Base-by-base conservation (phyloP, 2,888 invertebrate species). In the Trilocha varians region DNA sequence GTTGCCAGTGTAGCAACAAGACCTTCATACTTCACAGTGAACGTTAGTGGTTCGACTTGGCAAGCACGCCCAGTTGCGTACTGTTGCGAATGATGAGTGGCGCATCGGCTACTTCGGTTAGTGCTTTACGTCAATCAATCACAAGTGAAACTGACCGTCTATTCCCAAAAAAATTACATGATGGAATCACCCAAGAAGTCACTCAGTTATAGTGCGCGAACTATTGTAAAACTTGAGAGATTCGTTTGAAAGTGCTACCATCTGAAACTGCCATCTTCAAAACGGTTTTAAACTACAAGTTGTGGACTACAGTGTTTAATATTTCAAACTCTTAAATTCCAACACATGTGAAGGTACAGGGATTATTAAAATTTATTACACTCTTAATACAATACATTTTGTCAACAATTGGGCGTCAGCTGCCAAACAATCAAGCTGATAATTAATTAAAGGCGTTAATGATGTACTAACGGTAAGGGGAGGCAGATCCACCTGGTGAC, bases 401-500 rank as follows among this genome's bases (percentile, higher is more conserved):
- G n/a, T n/a, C n/a, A n/a, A n/a, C n/a, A n/a, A n/a, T n/a, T n/a
- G n/a, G n/a, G n/a, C 11, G 25, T 25, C 1, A 6, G 25, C 25
- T 25, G 25, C 25, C 25, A 25, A 25, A 25, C 2, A 11, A 25
- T 18, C 4, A 18, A 18, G 8, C 18, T 18, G 8, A 18, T 18
- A 25, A 9, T 25, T 47, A 44, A 49, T 51, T 38, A 41, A 47
- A 47, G 33, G 38, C 36, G 40, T 44, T 17, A 45, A 52, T 41
- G 44, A 49, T 47, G 53, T 71, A 79, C 79, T 76, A 70, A 84
- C 84, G 77, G 78, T 51, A 73, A 59, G 46, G 86, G 87, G 47
- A 70, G 61, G 51, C 85, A 78, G 59, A 87, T 83, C 87, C 87
- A 87, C 64, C 87, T 69, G 64, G 76, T 72, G 48, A 86, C 76